A percentile compares a stretch with the other conserved stretches of the same genome.
phyloP scores from a whole-genome alignment of 2,888 invertebrate genomes.

The Ormyrus pomaceus region DNA sequence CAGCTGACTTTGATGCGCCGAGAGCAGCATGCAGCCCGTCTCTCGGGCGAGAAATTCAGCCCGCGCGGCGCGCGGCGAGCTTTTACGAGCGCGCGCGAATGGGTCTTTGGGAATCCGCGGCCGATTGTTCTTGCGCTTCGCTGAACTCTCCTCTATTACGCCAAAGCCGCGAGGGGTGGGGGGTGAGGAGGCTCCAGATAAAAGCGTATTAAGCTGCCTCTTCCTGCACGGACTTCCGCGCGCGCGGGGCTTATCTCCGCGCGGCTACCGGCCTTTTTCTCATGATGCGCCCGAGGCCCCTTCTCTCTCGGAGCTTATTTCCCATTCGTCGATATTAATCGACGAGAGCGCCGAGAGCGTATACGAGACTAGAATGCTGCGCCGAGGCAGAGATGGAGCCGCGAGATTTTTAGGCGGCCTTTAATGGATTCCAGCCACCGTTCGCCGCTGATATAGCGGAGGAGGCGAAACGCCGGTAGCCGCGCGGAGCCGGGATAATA shows the following conservation, averaged over 20 bases:
- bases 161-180: not conserved
- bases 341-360: not conserved
- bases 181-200: not conserved
- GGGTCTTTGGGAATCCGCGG: conserved; percentile 1
- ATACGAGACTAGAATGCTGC: not conserved
- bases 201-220: conserved; percentile 22
- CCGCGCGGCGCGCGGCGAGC: not conserved
- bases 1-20: not conserved
- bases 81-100: conserved; percentile 30
- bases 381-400: conserved; percentile 9
- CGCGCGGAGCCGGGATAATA: too few species aligned
- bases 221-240: too few species aligned
- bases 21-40: not conserved
- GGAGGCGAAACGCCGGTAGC: too few species aligned
- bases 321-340: conserved; percentile 42
- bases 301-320: too few species aligned
- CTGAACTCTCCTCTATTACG: not conserved
- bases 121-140: conserved; percentile 21
- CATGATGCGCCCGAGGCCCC: too few species aligned
- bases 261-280: too few species aligned
- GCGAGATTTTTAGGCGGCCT: conserved; percentile 3
- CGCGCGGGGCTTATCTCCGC: not conserved
- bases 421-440: conserved; percentile 6
- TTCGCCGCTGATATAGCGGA: too few species aligned
- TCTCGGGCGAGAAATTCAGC: not conserved